Evolutionary conservation across 2,888 invertebrate genomes (phyloP).

Genomic region (Lasius platythorax): DNA sequence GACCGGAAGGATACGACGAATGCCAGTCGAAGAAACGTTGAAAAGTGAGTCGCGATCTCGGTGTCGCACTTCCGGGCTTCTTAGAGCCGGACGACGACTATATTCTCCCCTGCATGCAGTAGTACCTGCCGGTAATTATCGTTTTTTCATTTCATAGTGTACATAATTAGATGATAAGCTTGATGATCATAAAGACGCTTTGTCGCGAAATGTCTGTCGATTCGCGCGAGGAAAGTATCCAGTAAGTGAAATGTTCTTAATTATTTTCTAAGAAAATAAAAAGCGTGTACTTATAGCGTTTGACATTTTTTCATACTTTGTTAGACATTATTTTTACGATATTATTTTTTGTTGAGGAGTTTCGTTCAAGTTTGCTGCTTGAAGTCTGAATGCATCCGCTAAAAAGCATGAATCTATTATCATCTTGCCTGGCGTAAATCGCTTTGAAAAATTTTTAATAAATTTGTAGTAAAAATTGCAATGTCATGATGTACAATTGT

Average conservation of each 20-base stretch:
- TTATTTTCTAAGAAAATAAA: constrained; percentile 3
- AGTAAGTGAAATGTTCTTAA: constrained; percentile 41
- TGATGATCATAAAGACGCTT: constrained; percentile 33
- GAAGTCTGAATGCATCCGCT: background rate
- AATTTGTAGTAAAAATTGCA: background rate
- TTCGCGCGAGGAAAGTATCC: constrained; percentile 18
- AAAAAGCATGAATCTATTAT: constrained; percentile 33
- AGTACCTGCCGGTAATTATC: constrained; percentile 66
- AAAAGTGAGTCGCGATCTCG: constrained; percentile 78
- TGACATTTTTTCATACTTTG: background rate
- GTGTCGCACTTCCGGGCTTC: constrained; percentile 40
- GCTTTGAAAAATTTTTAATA: background rate
- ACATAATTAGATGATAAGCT: constrained; percentile 25
- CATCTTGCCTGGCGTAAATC: background rate
- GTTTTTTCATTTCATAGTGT: constrained; percentile 56
- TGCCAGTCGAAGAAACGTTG: constrained; percentile 87
- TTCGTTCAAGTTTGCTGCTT: constrained; percentile 29
- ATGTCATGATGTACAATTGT: background rate
- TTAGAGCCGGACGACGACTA: constrained; percentile 35
- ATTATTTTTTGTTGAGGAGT: background rate
- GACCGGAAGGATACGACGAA: constrained; percentile 90
- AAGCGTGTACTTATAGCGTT: background rate
- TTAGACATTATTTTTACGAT: background rate
- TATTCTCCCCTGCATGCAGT: constrained; percentile 67
- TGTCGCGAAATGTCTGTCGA: constrained; percentile 37